Percentiles rank a stretch among this genome's conserved stretches.
Evolutionary conservation across 1,140 invertebrate genomes (phyloP).

Genomic region (Drosophila lacertosa): DNA sequence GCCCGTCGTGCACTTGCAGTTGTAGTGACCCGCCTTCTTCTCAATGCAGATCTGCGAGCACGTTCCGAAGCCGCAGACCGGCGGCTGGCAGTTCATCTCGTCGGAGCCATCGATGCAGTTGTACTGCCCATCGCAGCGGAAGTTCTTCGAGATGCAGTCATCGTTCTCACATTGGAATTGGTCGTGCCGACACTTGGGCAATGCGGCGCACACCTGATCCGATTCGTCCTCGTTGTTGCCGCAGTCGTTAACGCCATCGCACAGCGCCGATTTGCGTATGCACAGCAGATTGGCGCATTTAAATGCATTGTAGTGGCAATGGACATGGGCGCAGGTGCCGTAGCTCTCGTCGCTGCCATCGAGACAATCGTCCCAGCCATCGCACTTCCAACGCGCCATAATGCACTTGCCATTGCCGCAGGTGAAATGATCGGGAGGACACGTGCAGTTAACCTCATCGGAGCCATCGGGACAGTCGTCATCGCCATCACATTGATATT

Average conservation of each 20-base stretch:
- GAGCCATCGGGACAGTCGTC: slow-evolving; percentile 97
- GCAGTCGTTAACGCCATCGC: slow-evolving; percentile 89
- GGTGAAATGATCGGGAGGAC: slow-evolving; percentile 95
- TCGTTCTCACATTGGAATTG: slow-evolving; percentile 91
- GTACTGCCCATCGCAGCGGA: slow-evolving; percentile 88
- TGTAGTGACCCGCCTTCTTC: slow-evolving; percentile 86
- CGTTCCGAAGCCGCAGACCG: slow-evolving; percentile 88
- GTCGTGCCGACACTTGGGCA: slow-evolving; percentile 89
- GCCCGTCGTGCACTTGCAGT: slow-evolving; percentile 89
- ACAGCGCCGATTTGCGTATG: slow-evolving; percentile 88
- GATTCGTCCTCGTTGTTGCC: slow-evolving; percentile 87
- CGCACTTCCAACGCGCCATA: slow-evolving; percentile 92
- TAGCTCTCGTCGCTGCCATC: slow-evolving; percentile 94
- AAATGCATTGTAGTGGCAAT: slow-evolving; percentile 88
- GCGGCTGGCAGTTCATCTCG: slow-evolving; percentile 88
- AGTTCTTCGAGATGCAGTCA: slow-evolving; percentile 90
- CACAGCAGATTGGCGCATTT: slow-evolving; percentile 87
- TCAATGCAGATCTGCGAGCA: slow-evolving; percentile 91
- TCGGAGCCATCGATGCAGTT: slow-evolving; percentile 89
- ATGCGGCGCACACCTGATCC: slow-evolving; percentile 85
- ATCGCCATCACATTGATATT: slow-evolving; percentile 85
- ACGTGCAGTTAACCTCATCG: slow-evolving; percentile 92
- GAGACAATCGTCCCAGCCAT: slow-evolving; percentile 90
- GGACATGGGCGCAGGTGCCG: slow-evolving; percentile 91
- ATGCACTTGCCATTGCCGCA: slow-evolving; percentile 95